Conservation (phyloP, 1,140 invertebrate species). For the Sminthurinus signatus region DNA sequence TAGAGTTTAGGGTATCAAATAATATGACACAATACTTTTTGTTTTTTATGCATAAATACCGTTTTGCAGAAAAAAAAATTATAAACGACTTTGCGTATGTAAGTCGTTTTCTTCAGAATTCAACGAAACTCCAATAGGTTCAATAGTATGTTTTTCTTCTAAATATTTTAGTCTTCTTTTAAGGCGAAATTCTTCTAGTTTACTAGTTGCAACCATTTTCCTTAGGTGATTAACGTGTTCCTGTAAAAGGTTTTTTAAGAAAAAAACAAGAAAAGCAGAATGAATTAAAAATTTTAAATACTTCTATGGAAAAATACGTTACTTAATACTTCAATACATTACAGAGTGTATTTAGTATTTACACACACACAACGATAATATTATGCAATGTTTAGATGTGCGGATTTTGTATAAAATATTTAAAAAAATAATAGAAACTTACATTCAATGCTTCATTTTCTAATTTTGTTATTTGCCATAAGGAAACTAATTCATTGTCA, state of each 20-base stretch:
- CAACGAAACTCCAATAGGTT: no score
- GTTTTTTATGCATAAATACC: no score
- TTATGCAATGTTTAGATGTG: not conserved
- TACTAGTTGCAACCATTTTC: conserved; percentile 25
- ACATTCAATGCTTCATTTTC: conserved; percentile 37
- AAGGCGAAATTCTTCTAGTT: conserved; percentile 34
- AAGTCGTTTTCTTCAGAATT: no score
- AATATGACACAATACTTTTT: no score
- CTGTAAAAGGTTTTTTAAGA: conserved; percentile 16
- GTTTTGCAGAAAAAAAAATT: no score
- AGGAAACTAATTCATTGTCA: conserved; percentile 25
- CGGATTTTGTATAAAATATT: not conserved
- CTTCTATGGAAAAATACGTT: not conserved
- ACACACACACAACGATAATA: no score
- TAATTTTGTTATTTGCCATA: conserved; percentile 28
- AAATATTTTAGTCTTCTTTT: conserved; percentile 36
- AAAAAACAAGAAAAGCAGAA: not conserved
- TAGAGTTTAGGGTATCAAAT: no score
- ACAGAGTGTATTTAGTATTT: no score
- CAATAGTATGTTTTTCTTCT: conserved; percentile 11
- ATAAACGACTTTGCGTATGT: no score
- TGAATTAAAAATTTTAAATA: not conserved
- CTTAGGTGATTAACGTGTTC: conserved; percentile 32
- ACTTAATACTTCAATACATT: not conserved
- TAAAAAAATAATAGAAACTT: conserved; percentile 18